Conservation (phyloP, 2,888 invertebrate genomes). For the Apeira syringaria region DNA sequence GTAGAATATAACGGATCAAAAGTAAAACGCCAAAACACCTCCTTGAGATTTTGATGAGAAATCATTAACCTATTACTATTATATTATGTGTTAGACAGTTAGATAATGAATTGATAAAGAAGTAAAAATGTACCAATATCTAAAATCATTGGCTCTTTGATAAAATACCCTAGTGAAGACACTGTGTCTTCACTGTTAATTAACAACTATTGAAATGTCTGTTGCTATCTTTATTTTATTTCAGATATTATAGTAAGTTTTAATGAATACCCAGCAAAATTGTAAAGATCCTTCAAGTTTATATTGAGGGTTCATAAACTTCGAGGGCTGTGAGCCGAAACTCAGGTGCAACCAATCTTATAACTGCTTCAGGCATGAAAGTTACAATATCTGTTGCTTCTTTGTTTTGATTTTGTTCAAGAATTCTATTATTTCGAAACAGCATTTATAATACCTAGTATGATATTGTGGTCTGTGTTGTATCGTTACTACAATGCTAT, state of each 20-base stretch:
- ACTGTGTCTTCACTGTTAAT: slow-evolving; percentile 2
- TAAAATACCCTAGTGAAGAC: slow-evolving; percentile 14
- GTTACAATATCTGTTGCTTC: slow-evolving; percentile 1
- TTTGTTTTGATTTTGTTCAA: slow-evolving; percentile 1
- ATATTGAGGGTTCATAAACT: slow-evolving; percentile 3
- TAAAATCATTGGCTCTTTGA: no score
- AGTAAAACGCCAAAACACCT: no score
- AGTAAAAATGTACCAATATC: no score
- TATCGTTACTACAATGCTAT: no score
- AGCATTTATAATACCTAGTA: background rate
- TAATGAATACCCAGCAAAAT: slow-evolving; percentile 1
- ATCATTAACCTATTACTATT: no score
- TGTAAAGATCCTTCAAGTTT: slow-evolving; percentile 8
- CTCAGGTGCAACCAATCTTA: slow-evolving; percentile 8
- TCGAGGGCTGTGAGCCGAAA: background rate
- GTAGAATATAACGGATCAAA: no score
- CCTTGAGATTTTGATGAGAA: no score
- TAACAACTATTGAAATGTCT: background rate
- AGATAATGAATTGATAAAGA: no score
- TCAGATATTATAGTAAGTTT: slow-evolving; percentile 9
- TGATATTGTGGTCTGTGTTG: no score
- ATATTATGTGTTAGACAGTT: no score
- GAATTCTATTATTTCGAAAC: no score
- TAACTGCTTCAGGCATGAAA: background rate
- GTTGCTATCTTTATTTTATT: slow-evolving; percentile 12